A percentile compares a stretch with the other conserved stretches of the same genome.
phyloP scores from a whole-genome alignment of 2,797 vertebrate genomes.

The Jordanella pulchra region DNA sequence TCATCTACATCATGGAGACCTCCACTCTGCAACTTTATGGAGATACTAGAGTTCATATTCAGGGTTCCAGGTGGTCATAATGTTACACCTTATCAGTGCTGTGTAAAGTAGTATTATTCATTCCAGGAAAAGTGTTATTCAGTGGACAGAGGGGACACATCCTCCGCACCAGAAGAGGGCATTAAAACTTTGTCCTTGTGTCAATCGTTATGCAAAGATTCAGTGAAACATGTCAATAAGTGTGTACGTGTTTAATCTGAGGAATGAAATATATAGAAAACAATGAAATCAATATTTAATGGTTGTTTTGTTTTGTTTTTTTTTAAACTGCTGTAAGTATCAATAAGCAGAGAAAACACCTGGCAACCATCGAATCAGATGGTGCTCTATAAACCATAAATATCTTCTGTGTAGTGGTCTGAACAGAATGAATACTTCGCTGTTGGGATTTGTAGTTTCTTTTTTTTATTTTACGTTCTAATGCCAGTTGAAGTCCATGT shows the following conservation, averaged over 20 bases:
- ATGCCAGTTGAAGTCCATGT: slow-evolving; percentile 52
- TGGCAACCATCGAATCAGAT: slow-evolving; percentile 40
- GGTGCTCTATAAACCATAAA: slow-evolving; percentile 46
- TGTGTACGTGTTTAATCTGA: slow-evolving; percentile 64
- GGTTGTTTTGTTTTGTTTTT: slow-evolving; percentile 36
- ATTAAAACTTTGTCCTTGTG: slow-evolving; percentile 32
- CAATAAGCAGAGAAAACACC: slow-evolving; percentile 55
- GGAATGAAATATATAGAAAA: slow-evolving; percentile 63
- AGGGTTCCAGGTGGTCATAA: background rate
- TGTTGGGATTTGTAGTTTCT: slow-evolving; percentile 21
- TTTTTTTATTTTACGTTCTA: slow-evolving; percentile 46
- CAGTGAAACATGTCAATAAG: slow-evolving; percentile 52
- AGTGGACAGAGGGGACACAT: slow-evolving; percentile 33
- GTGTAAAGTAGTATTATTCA: slow-evolving; percentile 65
- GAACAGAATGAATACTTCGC: slow-evolving; percentile 30
- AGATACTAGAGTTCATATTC: background rate
- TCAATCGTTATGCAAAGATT: slow-evolving; percentile 51
- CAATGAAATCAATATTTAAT: slow-evolving; percentile 59
- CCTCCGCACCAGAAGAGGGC: slow-evolving; percentile 37
- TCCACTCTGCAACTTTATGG: background rate
- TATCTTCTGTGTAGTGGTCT: slow-evolving; percentile 64
- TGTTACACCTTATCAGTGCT: slow-evolving; percentile 40
- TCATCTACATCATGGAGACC: background rate
- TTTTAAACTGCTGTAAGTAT: slow-evolving; percentile 63
- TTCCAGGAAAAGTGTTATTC: slow-evolving; percentile 49